Evolutionary conservation across 2,888 invertebrate genomes (phyloP).

Genomic region (Thumatha senex): DNA sequence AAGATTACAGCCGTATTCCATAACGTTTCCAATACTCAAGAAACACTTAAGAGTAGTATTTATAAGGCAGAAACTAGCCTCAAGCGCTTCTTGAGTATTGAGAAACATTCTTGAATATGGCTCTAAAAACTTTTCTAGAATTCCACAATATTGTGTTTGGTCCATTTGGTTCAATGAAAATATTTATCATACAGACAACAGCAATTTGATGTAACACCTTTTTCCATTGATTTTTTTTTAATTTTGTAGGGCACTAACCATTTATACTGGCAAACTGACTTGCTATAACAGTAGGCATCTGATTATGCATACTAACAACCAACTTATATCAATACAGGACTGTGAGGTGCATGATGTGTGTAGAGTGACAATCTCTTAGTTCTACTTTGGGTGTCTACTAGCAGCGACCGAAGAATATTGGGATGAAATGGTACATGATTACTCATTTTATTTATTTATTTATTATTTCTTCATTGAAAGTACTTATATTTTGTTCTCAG

Average conservation of each 20-base stretch:
- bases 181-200: no score
- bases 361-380: slow-evolving; percentile 60
- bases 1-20: no score
- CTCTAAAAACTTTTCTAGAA: no score
- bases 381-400: slow-evolving; percentile 54
- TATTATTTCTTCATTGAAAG: slow-evolving; percentile 17
- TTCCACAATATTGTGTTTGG: no score
- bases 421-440: slow-evolving; percentile 78
- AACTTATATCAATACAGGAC: slow-evolving; percentile 76
- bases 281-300: slow-evolving; percentile 33
- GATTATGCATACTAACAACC: slow-evolving; percentile 65
- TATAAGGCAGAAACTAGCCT: no score
- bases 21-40: no score
- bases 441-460: slow-evolving; percentile 48
- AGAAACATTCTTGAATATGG: no score
- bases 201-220: no score
- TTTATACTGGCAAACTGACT: slow-evolving; percentile 28
- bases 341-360: slow-evolving; percentile 77
- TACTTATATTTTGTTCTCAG: background rate
- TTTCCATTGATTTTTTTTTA: background rate
- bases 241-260: slow-evolving; percentile 3
- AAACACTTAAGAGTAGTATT: no score
- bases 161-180: no score
- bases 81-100: no score
- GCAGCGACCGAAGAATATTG: slow-evolving; percentile 66